Evolutionary conservation across 2,797 vertebrate species (phyloP).

Genomic region (Salmo trutta): DNA sequence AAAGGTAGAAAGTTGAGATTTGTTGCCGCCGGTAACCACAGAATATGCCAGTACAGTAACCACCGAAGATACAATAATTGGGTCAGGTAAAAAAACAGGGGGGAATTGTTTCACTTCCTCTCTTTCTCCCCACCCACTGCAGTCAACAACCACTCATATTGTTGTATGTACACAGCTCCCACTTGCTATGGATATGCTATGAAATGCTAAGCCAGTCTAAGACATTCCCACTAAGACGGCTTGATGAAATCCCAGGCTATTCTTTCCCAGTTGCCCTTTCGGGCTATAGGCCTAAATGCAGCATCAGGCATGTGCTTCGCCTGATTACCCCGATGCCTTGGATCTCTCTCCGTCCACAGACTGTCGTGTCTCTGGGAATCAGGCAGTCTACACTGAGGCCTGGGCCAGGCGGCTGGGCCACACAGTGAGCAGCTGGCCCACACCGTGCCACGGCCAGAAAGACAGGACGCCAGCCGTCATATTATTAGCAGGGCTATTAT

Average conservation of each 20-base stretch:
- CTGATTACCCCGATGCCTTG: slow-evolving; percentile 44
- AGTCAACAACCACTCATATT: background rate
- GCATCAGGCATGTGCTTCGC: slow-evolving; percentile 59
- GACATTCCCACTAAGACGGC: background rate
- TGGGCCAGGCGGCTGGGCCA: background rate
- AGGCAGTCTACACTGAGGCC: background rate
- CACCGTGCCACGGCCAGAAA: background rate
- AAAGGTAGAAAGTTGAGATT: slow-evolving; percentile 54
- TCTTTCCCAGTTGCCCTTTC: slow-evolving; percentile 16
- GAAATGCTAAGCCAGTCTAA: background rate
- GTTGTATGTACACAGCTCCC: background rate
- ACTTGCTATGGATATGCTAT: background rate
- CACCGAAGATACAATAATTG: slow-evolving; percentile 61
- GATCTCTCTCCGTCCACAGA: slow-evolving; percentile 16
- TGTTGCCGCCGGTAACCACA: slow-evolving; percentile 28
- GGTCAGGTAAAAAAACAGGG: slow-evolving; percentile 59
- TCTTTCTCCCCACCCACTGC: background rate
- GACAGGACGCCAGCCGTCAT: background rate
- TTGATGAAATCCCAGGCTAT: slow-evolving; percentile 7
- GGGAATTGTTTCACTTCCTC: slow-evolving; percentile 45
- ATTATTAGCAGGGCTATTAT: background rate
- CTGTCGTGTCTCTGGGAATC: slow-evolving; percentile 8
- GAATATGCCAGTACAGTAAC: background rate
- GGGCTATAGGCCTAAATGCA: slow-evolving; percentile 23
- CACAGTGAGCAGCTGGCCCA: too few species aligned